Base-by-base conservation (phyloP, 2,797 vertebrate species). In the Ataeniobius toweri region DNA sequence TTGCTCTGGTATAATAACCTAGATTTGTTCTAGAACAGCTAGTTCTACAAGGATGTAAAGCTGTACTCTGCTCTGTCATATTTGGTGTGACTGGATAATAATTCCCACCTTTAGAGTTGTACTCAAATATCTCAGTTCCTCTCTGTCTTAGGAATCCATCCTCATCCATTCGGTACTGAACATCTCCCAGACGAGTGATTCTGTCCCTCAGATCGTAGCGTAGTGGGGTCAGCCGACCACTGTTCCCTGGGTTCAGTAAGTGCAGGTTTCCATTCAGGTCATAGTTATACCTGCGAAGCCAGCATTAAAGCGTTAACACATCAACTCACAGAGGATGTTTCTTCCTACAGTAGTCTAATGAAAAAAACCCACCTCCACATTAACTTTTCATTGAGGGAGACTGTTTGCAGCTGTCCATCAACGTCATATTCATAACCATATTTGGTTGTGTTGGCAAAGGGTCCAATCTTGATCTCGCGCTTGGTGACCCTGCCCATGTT, bases 211-310 rank as follows among this genome's bases (percentile, higher is more conserved):
- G 94, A 88, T 99, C 98, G 0, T 98, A 99, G 77, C 98, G 97
- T 0, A 99, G 96, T 0, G 98, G 98, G 0, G 97, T 99, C 76
- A 99, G 55, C 0, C 98, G 96, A 0, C 97, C 97, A 0, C 98
- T 99, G 92, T 96, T 99, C n/a, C 97, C 97, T 0, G 98, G 98
- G 87, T 98, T 99, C 80, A 99, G 93, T 85, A 99, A 76, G 76
- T 99, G 98, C 71, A 99, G 96, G 93, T 99, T 99, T 46, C 98
- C 98, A 0, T 99, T 99, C 68, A 99, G 94, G 87, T 99, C 98
- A 0, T 99, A 99, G 90, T 97, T 99, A 78, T 95, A 95, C 70
- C 94, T 94, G 87, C 0, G 77, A 72, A 12, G 26, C 3, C 56
- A 73, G 56, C 53, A 18, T 50, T 24, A 31, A 3, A 67, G 3